Percentiles rank a stretch among this genome's conserved stretches.
Conservation (phyloP, 2,888 invertebrate species). For the Volucella inflata region DNA sequence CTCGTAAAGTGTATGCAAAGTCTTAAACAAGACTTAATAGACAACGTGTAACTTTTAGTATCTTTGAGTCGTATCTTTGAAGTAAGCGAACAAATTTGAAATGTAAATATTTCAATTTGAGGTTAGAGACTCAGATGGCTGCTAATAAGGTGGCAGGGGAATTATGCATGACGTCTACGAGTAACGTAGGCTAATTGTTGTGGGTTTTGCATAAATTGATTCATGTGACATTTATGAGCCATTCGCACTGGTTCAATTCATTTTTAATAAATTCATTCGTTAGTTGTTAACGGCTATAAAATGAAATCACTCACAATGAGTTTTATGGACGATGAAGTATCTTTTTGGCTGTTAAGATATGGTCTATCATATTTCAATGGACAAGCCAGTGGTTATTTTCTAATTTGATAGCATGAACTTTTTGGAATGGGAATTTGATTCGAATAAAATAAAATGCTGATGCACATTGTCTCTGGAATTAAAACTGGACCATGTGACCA, state of each 20-base stretch:
- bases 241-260: conserved; percentile 25
- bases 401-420: too few relatives aligned
- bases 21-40: background rate
- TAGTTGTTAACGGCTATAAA: conserved; percentile 33
- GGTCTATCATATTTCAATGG: too few relatives aligned
- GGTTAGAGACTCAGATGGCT: background rate
- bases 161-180: background rate
- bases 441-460: too few relatives aligned
- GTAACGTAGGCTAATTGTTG: conserved; percentile 16
- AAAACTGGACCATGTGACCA: too few relatives aligned
- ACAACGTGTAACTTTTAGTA: background rate
- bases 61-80: background rate
- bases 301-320: background rate
- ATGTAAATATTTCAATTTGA: conserved; percentile 19
- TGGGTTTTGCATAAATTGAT: conserved; percentile 35
- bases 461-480: too few relatives aligned
- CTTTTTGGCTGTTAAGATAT: too few relatives aligned
- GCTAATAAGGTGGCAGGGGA: background rate
- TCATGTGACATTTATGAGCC: conserved; percentile 36
- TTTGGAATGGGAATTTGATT: too few relatives aligned
- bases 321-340: too few relatives aligned
- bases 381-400: too few relatives aligned
- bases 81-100: background rate
- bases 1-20: background rate
- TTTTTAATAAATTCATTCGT: conserved; percentile 13